Evolutionary conservation across 35 echinoderm and acorn worm species (phyloP), one percentile per base, ranked within the genome.

Genomic region (Eucidaris tribuloides): DNA sequence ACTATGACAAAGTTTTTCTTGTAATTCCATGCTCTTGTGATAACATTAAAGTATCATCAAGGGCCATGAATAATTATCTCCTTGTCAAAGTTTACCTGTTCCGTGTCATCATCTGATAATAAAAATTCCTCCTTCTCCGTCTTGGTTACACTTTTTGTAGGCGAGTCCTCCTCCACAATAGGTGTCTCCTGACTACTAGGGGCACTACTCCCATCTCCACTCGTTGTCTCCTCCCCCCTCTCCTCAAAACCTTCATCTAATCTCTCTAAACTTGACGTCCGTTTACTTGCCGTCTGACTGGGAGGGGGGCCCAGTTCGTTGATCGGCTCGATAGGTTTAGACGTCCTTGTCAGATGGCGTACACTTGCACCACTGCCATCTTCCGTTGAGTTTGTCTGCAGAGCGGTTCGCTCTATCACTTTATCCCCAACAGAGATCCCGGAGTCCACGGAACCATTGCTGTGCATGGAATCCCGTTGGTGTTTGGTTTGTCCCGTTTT

Each of bases 361-460:
- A 44, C n/a, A n/a, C n/a, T 1, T 40, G 41, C 37, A 6, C 24
- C 68, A 74, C 38, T n/a, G n/a, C 68, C 34, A 74, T 74, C 68
- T 38, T 74, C 68, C 11, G 68, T 74, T 42, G 68, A 25, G 32
- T 56, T 76, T 20, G 38, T 31, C 42, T 78, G 55, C 9, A 56
- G 42, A 60, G 78, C 57, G 37, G 45, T 31, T 76, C 86, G 28
- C 20, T 74, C 82, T 33, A 54, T 22, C 24, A 68, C 80, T 80
- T 90, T 95, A 20, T 96, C 88, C 25, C 70, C 79, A 29, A 91
- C 79, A 3, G 88, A 96, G 37, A 96, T 96, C 19, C 93, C 93
- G 18, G 93, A 96, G 45, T 96, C 93, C 17, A 87, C 84, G 28
- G 93, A 96, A 45, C 84, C 80, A 72, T 90, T 96, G 59, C 93